These are phyloP conservation scores for Acrobasis consociella DNA, from an alignment of 2,888 invertebrate genomes.

Conservation along the genomic window DNA sequence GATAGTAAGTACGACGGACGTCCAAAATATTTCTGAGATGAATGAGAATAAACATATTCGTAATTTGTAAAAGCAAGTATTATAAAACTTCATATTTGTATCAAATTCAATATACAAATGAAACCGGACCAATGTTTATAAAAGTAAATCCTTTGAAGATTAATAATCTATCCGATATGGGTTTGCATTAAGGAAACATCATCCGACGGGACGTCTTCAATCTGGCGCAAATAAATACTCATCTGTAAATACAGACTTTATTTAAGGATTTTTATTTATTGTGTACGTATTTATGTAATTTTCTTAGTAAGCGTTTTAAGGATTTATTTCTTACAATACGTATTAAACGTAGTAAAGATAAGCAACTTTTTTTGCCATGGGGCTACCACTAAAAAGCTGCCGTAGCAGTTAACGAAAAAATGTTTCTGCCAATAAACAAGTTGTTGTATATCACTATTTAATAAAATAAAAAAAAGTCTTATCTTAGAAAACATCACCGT, in stretches of 20 bases:
- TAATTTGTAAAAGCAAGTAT: too few species aligned
- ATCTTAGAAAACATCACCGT: background rate
- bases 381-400: too few species aligned
- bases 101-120: background rate
- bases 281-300: background rate
- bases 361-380: too few species aligned
- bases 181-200: constrained; percentile 39
- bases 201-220: constrained; percentile 32
- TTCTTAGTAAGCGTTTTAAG: background rate
- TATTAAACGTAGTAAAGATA: too few species aligned
- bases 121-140: constrained; percentile 28
- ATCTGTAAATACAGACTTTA: constrained; percentile 22
- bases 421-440: too few species aligned
- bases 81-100: background rate
- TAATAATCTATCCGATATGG: constrained; percentile 48
- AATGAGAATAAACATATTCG: too few species aligned
- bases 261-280: constrained; percentile 10
- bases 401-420: too few species aligned
- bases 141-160: constrained; percentile 54
- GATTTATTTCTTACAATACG: too few species aligned
- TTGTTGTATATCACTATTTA: too few species aligned
- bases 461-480: background rate
- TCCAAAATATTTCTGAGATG: too few species aligned
- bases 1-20: too few species aligned
- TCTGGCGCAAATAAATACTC: constrained; percentile 31